These are phyloP conservation scores for Dicrurus megarhynchus DNA, from an alignment of 2,113 vertebrate species.

Conservation along the genomic window DNA sequence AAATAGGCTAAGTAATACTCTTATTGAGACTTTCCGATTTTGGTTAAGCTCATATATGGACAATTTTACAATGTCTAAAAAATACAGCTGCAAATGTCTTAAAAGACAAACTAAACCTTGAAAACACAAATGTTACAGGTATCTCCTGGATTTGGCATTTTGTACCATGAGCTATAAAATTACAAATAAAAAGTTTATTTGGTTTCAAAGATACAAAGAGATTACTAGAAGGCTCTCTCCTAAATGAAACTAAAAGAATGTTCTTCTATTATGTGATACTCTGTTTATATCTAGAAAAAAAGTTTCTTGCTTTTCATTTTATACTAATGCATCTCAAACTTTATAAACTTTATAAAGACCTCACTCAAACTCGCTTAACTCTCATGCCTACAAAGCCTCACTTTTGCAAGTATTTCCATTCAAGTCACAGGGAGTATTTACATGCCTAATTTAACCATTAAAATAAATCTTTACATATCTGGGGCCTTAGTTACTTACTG, in stretches of 20 bases:
- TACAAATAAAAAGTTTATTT: slow-evolving; percentile 18
- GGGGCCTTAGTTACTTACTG: background rate
- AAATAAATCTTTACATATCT: background rate
- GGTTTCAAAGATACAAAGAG: background rate
- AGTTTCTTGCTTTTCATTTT: background rate
- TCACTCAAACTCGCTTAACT: background rate
- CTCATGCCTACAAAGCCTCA: background rate
- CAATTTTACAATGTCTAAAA: background rate
- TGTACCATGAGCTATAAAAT: background rate
- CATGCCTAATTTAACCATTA: background rate
- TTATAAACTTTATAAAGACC: background rate
- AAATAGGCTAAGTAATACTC: background rate
- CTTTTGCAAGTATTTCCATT: background rate
- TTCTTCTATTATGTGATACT: background rate
- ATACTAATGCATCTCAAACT: background rate
- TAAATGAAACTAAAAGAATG: background rate
- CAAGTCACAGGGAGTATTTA: background rate
- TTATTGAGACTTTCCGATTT: background rate
- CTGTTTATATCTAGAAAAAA: background rate
- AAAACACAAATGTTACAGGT: background rate
- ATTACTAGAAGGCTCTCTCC: background rate
- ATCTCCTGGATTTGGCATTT: background rate
- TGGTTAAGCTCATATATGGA: background rate
- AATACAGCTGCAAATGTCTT: background rate
- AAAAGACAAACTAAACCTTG: background rate